Conservation (phyloP, 2,888 invertebrate species). For the Oscheius onirici region DNA sequence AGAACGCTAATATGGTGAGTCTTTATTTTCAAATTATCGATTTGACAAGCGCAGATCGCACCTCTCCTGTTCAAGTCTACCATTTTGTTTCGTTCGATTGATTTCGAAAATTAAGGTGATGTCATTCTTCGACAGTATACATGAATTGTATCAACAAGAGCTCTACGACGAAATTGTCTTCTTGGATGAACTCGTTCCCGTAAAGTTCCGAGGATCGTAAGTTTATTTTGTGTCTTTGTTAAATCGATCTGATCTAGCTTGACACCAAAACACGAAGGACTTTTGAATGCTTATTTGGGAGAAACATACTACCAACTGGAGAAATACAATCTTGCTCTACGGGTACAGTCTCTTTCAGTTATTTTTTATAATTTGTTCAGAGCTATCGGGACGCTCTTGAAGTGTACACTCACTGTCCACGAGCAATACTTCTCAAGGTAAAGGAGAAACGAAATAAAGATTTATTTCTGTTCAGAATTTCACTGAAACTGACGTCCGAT, state of each 20-base stretch:
- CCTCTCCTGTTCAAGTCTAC: not conserved
- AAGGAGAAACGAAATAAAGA: not conserved
- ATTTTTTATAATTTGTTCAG: not conserved
- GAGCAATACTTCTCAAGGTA: not conserved
- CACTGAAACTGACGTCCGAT: slow-evolving; percentile 17
- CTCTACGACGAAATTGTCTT: slow-evolving; percentile 25
- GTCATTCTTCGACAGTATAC: slow-evolving; percentile 9
- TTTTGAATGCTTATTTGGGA: slow-evolving; percentile 12
- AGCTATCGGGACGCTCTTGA: not conserved
- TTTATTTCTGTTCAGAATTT: slow-evolving; percentile 1
- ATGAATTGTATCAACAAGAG: slow-evolving; percentile 13
- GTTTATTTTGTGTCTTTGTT: slow-evolving; percentile 2
- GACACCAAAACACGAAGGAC: slow-evolving; percentile 6
- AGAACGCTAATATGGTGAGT: not conserved
- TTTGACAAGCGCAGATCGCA: not conserved
- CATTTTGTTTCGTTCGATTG: not conserved
- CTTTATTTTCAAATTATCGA: not conserved
- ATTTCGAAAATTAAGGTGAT: not conserved
- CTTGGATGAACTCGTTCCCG: slow-evolving; percentile 15
- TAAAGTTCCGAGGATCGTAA: not conserved
- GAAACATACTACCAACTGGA: slow-evolving; percentile 16
- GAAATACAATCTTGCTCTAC: not conserved
- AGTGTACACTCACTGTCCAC: not conserved
- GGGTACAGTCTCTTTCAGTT: not conserved
- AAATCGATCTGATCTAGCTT: not conserved